These are phyloP conservation scores for Octodonta nipae DNA, from an alignment of 2,888 invertebrate species.

Conservation along the genomic window DNA sequence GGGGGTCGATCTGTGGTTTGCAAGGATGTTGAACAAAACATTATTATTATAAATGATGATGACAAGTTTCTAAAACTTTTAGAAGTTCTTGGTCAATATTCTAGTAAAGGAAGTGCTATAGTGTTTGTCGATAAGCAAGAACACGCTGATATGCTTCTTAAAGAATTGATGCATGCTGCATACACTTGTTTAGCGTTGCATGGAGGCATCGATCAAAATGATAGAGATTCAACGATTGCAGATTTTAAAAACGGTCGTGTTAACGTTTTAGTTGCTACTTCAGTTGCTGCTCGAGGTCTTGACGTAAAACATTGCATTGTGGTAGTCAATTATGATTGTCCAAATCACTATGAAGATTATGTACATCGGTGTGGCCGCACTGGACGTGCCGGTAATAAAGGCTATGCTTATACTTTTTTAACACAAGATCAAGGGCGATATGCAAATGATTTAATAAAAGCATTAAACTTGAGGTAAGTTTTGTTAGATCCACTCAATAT, in stretches of 20 bases:
- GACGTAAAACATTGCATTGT: constrained; percentile 95
- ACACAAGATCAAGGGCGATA: constrained; percentile 75
- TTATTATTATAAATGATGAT: constrained; percentile 86
- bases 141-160: constrained; percentile 82
- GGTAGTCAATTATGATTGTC: constrained; percentile 97
- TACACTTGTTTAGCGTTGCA: constrained; percentile 95
- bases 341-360: constrained; percentile 99
- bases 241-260: constrained; percentile 87
- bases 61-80: constrained; percentile 94
- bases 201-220: constrained; percentile 98
- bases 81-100: constrained; percentile 88
- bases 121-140: constrained; percentile 99
- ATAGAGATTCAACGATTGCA: constrained; percentile 91
- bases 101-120: constrained; percentile 82
- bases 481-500: too few relatives aligned
- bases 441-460: constrained; percentile 84
- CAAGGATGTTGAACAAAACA: constrained; percentile 93
- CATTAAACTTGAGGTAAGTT: constrained; percentile 75
- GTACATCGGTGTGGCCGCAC: constrained; percentile 93
- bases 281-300: constrained; percentile 94
- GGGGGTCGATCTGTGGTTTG: constrained; percentile 86
- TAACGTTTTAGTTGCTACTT: constrained; percentile 88
- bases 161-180: constrained; percentile 89
- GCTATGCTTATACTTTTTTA: constrained; percentile 93
- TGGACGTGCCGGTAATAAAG: constrained; percentile 87